Percentiles rank a stretch among this genome's conserved stretches.
Evolutionary conservation across 1,140 invertebrate species (phyloP).

Genomic region (Drosophila tropicalis): DNA sequence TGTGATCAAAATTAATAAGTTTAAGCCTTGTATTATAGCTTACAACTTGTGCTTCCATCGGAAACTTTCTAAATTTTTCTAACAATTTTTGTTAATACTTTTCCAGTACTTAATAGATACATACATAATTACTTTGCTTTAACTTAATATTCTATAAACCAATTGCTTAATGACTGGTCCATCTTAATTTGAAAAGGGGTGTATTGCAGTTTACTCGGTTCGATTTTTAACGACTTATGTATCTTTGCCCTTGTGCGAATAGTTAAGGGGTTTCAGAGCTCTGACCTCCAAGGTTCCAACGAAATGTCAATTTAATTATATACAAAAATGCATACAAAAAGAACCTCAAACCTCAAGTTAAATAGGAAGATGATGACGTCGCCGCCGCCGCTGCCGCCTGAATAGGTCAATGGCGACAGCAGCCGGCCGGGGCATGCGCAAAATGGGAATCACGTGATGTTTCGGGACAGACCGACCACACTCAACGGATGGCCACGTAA

Average conservation of each 20-base stretch:
- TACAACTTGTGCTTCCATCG: too few species aligned
- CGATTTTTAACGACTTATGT: background rate
- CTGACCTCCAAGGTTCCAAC: constrained; percentile 26
- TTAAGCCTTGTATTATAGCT: too few species aligned
- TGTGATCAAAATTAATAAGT: too few species aligned
- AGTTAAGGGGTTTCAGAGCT: background rate
- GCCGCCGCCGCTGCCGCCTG: constrained; percentile 29
- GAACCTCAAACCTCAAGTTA: constrained; percentile 14
- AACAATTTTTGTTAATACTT: too few species aligned
- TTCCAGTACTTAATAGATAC: too few species aligned
- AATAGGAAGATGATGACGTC: constrained; percentile 30
- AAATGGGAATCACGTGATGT: constrained; percentile 69
- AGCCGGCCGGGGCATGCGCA: constrained; percentile 54
- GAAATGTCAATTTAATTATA: constrained; percentile 54
- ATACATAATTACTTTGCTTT: too few species aligned
- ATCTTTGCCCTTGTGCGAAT: background rate
- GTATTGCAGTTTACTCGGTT: too few species aligned
- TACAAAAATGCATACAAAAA: constrained; percentile 36
- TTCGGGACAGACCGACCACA: constrained; percentile 44
- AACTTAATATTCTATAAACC: too few species aligned
- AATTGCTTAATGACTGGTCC: too few species aligned
- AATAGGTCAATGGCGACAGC: constrained; percentile 61
- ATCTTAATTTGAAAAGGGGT: too few species aligned
- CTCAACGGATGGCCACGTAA: constrained; percentile 63
- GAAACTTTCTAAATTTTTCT: too few species aligned